Conservation (phyloP, 2,888 invertebrate genomes). For the Ephialtes manifestator region DNA sequence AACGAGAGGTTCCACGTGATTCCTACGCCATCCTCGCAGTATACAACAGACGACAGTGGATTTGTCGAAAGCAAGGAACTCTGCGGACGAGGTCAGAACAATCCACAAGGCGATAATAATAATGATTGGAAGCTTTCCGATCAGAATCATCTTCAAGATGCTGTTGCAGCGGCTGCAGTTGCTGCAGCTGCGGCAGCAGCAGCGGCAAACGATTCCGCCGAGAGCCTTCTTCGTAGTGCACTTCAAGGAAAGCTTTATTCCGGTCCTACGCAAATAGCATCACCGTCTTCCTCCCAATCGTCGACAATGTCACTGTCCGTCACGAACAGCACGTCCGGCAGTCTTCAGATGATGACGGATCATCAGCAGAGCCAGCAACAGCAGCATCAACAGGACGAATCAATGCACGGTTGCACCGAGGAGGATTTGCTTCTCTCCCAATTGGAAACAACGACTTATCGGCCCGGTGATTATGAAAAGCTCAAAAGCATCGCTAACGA, state of each 20-base stretch:
- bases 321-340: constrained; percentile 74
- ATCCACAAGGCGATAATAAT: constrained; percentile 88
- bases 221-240: constrained; percentile 93
- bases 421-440: constrained; percentile 91
- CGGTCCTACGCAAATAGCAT: constrained; percentile 77
- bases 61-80: constrained; percentile 90
- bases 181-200: constrained; percentile 77
- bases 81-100: constrained; percentile 73
- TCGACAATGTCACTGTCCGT: constrained; percentile 83
- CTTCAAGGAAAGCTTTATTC: constrained; percentile 91
- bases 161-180: constrained; percentile 74
- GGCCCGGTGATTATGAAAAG: constrained; percentile 94
- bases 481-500: constrained; percentile 94
- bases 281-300: constrained; percentile 81
- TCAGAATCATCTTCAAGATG: constrained; percentile 87
- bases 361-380: constrained; percentile 77
- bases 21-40: constrained; percentile 80
- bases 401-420: constrained; percentile 88
- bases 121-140: constrained; percentile 94
- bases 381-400: constrained; percentile 86
- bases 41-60: constrained; percentile 92
- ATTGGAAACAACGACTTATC: constrained; percentile 88
- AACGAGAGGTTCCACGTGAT: constrained; percentile 80
- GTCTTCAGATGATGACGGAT: constrained; percentile 78
- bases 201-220: constrained; percentile 86